Evolutionary conservation across 2,797 vertebrate genomes (phyloP).

Genomic region (Spinus olivaceus): DNA sequence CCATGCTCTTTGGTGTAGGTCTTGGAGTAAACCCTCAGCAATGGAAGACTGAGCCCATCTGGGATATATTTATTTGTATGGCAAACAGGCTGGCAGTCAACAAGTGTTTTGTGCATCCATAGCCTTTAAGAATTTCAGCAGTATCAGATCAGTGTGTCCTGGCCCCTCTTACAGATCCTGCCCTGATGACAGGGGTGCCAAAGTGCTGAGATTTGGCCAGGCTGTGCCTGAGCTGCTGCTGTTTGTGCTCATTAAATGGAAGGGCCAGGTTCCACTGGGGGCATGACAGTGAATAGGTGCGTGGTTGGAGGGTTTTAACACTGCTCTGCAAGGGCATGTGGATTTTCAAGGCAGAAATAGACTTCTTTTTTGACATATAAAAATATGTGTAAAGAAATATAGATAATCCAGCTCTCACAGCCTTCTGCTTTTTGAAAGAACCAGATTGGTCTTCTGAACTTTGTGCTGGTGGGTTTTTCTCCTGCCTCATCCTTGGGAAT

Average conservation of each 20-base stretch:
- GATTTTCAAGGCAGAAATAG: not conserved
- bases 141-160: not conserved
- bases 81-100: not conserved
- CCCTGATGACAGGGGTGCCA: not conserved
- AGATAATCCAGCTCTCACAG: not conserved
- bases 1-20: not conserved
- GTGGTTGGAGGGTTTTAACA: not conserved
- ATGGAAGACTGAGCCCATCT: not conserved
- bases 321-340: not conserved
- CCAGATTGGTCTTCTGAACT: not conserved
- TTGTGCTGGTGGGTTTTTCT: not conserved
- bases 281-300: not conserved
- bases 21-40: not conserved
- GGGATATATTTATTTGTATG: not conserved
- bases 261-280: accelerated
- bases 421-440: not conserved
- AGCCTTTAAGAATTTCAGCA: not conserved
- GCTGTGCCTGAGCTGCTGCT: not conserved
- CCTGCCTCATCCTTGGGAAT: not conserved
- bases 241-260: not conserved
- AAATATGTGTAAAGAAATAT: not conserved
- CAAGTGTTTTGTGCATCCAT: not conserved
- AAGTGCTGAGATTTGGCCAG: not conserved
- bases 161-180: not conserved
- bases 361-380: not conserved